Evolutionary conservation across 2,113 vertebrate genomes (phyloP).

Genomic region (Polyodon spathula): DNA sequence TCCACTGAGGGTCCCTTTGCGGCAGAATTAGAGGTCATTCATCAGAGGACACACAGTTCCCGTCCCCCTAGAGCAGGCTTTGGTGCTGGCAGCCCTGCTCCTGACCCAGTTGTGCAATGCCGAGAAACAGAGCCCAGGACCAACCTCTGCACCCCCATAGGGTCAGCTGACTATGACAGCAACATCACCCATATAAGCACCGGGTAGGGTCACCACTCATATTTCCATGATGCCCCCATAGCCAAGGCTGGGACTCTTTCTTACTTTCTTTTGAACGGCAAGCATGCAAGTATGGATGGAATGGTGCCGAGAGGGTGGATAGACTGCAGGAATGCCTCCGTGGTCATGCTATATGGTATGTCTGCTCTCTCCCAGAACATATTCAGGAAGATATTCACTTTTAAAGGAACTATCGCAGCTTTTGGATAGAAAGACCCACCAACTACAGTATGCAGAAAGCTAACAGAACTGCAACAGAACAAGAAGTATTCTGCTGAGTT

Average conservation of each 20-base stretch:
- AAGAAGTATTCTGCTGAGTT: no score
- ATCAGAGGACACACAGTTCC: background rate
- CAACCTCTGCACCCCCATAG: background rate
- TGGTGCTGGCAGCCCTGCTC: background rate
- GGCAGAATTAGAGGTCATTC: background rate
- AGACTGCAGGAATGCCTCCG: background rate
- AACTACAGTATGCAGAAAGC: no score
- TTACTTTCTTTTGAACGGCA: background rate
- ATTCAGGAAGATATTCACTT: no score
- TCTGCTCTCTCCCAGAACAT: background rate
- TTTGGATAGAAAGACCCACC: no score
- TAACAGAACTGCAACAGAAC: no score
- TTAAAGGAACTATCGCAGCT: no score
- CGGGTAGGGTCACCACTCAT: background rate
- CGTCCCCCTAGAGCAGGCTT: background rate
- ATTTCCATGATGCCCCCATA: background rate
- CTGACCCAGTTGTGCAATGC: background rate
- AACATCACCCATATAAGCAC: background rate
- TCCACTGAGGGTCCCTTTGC: background rate
- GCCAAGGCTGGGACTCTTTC: background rate
- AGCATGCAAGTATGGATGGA: background rate
- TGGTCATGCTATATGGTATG: background rate
- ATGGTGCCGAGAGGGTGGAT: background rate
- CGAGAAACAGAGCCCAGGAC: background rate
- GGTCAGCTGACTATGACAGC: background rate